phyloP scores from a whole-genome alignment of 2,797 vertebrate genomes.

The Hoplostethus mediterraneus region DNA sequence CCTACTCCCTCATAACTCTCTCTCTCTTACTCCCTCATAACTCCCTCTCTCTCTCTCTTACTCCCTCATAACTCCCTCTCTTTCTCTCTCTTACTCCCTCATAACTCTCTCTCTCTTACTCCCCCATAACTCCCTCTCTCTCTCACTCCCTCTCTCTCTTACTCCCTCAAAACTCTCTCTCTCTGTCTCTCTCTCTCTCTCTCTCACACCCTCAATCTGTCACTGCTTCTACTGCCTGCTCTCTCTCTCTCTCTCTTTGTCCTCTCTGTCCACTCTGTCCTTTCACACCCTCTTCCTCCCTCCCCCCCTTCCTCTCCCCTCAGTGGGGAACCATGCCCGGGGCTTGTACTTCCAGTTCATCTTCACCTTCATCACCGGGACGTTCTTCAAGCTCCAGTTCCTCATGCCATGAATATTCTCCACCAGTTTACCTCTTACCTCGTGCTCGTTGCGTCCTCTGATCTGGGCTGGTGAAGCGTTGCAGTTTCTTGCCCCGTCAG shows the following conservation, averaged over 20 bases:
- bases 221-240: too few relatives aligned
- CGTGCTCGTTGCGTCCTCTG: slow-evolving; percentile 11
- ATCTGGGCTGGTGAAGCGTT: not conserved
- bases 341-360: slow-evolving; percentile 54
- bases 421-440: slow-evolving; percentile 29
- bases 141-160: not conserved
- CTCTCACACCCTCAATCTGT: too few relatives aligned
- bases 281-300: slow-evolving; percentile 29
- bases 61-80: not conserved
- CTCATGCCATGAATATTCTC: slow-evolving; percentile 42
- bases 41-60: not conserved
- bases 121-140: not conserved
- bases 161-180: too few relatives aligned
- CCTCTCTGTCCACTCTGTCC: slow-evolving; percentile 37
- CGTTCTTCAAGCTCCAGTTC: slow-evolving; percentile 37
- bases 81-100: not conserved
- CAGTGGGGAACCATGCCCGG: slow-evolving; percentile 27
- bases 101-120: not conserved
- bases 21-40: not conserved
- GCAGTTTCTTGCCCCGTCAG: not conserved
- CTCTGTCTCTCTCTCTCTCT: too few relatives aligned
- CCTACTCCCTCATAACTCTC: not conserved
- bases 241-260: not conserved
- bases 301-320: slow-evolving; percentile 18
- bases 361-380: slow-evolving; percentile 54